A percentile compares a stretch with the other conserved stretches of the same genome.
Conservation (phyloP, 2,888 invertebrate genomes). For the Trimorus sp. region DNA sequence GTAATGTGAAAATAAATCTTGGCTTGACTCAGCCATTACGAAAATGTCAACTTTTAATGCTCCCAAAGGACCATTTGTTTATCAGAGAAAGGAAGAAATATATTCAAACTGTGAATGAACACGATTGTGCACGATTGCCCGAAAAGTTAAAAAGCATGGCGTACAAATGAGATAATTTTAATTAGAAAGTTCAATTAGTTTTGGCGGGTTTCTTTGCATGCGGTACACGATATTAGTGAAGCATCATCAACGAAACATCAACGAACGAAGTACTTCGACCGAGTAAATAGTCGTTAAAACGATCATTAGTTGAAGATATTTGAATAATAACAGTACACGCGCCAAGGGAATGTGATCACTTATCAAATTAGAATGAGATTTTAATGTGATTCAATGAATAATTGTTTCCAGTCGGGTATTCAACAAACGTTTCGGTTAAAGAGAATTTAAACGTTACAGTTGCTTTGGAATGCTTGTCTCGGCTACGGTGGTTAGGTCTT, state of each 20-base stretch:
- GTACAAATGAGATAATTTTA: too few relatives aligned
- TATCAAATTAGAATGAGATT: conserved; percentile 24
- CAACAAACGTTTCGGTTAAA: conserved; percentile 22
- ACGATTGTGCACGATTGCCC: too few relatives aligned
- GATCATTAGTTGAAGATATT: conserved; percentile 2
- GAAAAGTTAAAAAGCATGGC: too few relatives aligned
- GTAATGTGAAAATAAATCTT: too few relatives aligned
- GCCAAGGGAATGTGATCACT: neutral
- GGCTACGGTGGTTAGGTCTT: conserved; percentile 30
- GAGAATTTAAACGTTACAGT: conserved; percentile 38
- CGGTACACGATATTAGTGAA: neutral
- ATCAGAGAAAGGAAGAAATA: too few relatives aligned
- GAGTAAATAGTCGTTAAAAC: conserved; percentile 9
- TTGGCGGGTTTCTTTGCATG: neutral
- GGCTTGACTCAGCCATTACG: too few relatives aligned
- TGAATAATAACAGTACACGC: neutral
- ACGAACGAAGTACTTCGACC: conserved; percentile 1
- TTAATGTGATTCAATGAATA: conserved; percentile 24
- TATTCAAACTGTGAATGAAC: too few relatives aligned
- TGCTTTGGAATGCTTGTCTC: conserved; percentile 32
- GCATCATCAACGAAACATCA: neutral
- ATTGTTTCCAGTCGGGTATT: conserved; percentile 20
- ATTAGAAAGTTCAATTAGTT: too few relatives aligned
- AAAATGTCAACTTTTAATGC: too few relatives aligned
- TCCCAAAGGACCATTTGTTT: too few relatives aligned